Evolutionary conservation across 2,888 invertebrate species (phyloP).

Genomic region (Tetrapedia diversipes): DNA sequence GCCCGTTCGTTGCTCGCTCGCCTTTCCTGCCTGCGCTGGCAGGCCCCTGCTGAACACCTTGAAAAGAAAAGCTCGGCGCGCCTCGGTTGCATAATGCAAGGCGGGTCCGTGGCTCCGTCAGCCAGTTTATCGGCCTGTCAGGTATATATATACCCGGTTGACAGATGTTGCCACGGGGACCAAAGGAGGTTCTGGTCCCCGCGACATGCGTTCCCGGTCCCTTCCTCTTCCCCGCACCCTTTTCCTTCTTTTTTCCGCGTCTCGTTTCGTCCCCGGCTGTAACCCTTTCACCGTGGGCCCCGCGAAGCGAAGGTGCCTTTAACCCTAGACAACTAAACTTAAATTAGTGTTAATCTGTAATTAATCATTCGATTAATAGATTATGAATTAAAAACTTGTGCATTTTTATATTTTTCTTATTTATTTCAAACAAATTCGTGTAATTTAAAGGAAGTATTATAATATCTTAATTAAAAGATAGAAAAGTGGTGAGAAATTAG

Average conservation of each 20-base stretch:
- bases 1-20: slow-evolving; percentile 11
- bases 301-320: no score
- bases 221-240: slow-evolving; percentile 23
- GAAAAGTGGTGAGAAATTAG: no score
- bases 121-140: slow-evolving; percentile 72
- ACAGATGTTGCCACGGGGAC: slow-evolving; percentile 69
- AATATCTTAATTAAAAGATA: no score
- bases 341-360: no score
- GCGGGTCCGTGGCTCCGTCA: slow-evolving; percentile 67
- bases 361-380: no score
- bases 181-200: slow-evolving; percentile 43
- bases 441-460: no score
- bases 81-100: slow-evolving; percentile 71
- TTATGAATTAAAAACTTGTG: no score
- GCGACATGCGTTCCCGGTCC: slow-evolving; percentile 46
- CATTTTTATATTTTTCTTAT: no score
- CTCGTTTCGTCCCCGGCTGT: not conserved
- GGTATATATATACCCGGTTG: slow-evolving; percentile 65
- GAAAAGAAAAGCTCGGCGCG: slow-evolving; percentile 62
- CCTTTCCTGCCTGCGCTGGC: slow-evolving; percentile 14
- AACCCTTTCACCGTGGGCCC: no score
- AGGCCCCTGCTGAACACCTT: slow-evolving; percentile 49
- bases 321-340: no score
- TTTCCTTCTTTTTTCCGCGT: not conserved
- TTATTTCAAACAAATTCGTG: no score